A percentile compares a stretch with the other conserved stretches of the same genome.
These are phyloP conservation scores for Luehdorfia chinensis DNA, from an alignment of 1,140 invertebrate genomes.

Conservation along the genomic window DNA sequence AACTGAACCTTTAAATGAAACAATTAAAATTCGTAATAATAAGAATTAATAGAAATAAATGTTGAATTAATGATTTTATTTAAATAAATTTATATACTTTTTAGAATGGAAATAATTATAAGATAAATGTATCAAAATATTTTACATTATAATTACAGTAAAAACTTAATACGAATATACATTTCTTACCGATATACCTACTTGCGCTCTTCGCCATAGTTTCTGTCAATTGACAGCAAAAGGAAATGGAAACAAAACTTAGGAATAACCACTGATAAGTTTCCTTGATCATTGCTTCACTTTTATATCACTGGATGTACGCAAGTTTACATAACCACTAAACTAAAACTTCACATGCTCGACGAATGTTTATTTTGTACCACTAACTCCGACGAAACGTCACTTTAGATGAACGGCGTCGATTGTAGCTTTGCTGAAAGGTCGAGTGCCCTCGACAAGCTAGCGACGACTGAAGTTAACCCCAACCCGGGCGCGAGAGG, in stretches of 20 bases:
- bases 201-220: constrained; percentile 73
- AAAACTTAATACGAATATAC: too few species aligned
- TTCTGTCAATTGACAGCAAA: constrained; percentile 70
- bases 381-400: constrained; percentile 4
- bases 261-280: constrained; percentile 66
- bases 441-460: constrained; percentile 53
- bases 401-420: constrained; percentile 31
- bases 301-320: constrained; percentile 23
- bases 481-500: constrained; percentile 30
- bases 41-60: constrained; percentile 9
- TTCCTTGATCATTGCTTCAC: constrained; percentile 63
- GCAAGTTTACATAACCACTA: constrained; percentile 23
- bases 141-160: too few species aligned
- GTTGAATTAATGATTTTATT: constrained; percentile 8
- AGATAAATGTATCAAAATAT: background rate
- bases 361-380: constrained; percentile 12
- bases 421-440: constrained; percentile 30
- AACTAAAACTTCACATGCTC: constrained; percentile 34
- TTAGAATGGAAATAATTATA: background rate
- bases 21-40: constrained; percentile 8
- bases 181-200: constrained; percentile 60
- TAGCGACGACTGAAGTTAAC: constrained; percentile 47
- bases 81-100: background rate
- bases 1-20: background rate
- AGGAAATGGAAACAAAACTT: constrained; percentile 67